These are phyloP conservation scores for Psephotus haematonotus DNA, from an alignment of 2,113 vertebrate species.

Conservation along the genomic window DNA sequence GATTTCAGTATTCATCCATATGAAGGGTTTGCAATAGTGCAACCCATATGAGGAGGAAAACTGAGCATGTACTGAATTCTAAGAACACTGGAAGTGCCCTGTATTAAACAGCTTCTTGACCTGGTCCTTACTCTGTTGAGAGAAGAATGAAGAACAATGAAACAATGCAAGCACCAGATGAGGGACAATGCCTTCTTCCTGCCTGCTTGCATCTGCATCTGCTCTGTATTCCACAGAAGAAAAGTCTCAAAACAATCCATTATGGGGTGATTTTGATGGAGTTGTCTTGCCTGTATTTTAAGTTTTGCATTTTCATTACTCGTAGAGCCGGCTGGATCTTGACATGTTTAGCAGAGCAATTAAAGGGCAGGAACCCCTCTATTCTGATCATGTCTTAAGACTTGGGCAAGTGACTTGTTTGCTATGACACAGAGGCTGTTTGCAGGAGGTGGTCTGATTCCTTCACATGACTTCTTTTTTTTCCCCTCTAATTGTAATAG, in stretches of 20 bases:
- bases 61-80: not conserved
- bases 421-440: not conserved
- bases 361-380: not conserved
- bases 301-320: not conserved
- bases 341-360: not conserved
- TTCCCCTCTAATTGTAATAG: not conserved
- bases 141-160: not conserved
- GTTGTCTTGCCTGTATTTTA: not conserved
- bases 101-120: not conserved
- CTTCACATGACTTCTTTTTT: not conserved
- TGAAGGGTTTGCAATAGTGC: not conserved
- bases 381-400: not conserved
- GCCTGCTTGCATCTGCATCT: not conserved
- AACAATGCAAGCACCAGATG: not conserved
- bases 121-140: not conserved
- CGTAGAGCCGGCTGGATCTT: not conserved
- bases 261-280: not conserved
- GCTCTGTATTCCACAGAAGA: not conserved
- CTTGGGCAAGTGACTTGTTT: not conserved
- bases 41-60: not conserved
- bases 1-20: not conserved
- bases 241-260: not conserved
- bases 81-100: not conserved
- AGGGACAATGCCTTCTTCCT: not conserved
- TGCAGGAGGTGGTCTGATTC: not conserved